Conservation (phyloP, 1,140 invertebrate genomes). For the Atopsyche davidsoni region DNA sequence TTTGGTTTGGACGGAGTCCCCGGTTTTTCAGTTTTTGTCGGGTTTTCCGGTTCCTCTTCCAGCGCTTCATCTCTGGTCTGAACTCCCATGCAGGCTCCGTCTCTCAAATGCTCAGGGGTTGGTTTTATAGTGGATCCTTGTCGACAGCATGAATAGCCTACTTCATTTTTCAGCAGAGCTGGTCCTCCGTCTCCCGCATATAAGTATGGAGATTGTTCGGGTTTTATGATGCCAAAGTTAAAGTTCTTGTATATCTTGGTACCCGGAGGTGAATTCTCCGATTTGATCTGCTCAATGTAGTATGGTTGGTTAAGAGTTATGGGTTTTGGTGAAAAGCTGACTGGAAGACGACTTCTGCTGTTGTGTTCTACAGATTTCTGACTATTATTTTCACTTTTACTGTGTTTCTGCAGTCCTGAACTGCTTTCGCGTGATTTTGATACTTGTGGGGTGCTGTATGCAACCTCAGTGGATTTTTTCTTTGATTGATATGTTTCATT, state of each 20-base stretch:
- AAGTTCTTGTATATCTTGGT: constrained; percentile 49
- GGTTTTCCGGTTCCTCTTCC: constrained; percentile 44
- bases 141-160: constrained; percentile 64
- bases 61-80: constrained; percentile 65
- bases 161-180: constrained; percentile 49
- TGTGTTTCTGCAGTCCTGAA: constrained; percentile 41
- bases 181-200: constrained; percentile 64
- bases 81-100: constrained; percentile 63
- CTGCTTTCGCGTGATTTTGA: constrained; percentile 35
- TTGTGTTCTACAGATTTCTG: constrained; percentile 33
- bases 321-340: constrained; percentile 28
- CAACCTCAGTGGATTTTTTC: constrained; percentile 9
- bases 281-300: constrained; percentile 49
- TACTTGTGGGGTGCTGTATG: constrained; percentile 17
- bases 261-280: constrained; percentile 46
- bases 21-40: constrained; percentile 24
- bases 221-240: constrained; percentile 37
- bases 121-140: constrained; percentile 63
- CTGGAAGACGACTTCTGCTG: constrained; percentile 21
- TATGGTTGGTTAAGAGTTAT: constrained; percentile 38
- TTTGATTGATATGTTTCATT: constrained; percentile 16
- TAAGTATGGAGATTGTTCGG: constrained; percentile 44
- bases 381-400: constrained; percentile 33
- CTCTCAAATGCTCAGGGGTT: constrained; percentile 63
- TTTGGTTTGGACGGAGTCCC: constrained; percentile 32